Base-by-base conservation (phyloP, 30 jellyfish, hydroid and myxozoan genomes). In the Hydra vulgaris region DNA sequence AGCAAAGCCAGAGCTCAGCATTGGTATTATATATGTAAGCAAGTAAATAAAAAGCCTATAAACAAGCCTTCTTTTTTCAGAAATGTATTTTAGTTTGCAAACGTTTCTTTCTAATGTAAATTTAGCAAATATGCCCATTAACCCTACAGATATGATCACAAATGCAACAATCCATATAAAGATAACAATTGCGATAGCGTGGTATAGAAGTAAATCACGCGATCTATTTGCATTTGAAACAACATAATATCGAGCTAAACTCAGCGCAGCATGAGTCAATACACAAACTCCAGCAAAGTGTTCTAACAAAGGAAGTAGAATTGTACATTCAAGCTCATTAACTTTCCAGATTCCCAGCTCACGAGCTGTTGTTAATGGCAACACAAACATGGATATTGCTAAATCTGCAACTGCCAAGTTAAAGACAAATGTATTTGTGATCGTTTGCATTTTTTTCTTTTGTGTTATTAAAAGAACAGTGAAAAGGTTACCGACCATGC, bases 221-320 rank as follows among this genome's bases (percentile, higher is more conserved):
- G 88, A 74, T 25, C 73, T 53, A 87, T 83, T 79, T 24, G 94
- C 95, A 74, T 81, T 79, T 40, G 53, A 71, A 21, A 88, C 88
- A 17, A 84, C 79, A 66, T 61, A 74, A 82, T 71, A 84, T 16
- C 96, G 90, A 21, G 74, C 80, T 40, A 88, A 24, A 53, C 91
- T 90, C 40, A 88, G 68, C 1, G 95, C 87, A n/a, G 96, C 77
- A 71, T 88, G 96, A 20, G 96, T 88, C 74, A 88, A 70, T 12
- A 88, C 95, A 1, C 95, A 88, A 7, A 88, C 96, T 25, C 96
- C 96, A 20, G 88, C 96, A 73, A 88, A 79, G 69, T 83, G 79
- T 70, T 88, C 96, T 15, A 89, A 87, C 18, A 88, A 66, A 74
- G 91, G 88, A 15, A 84, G 80, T 4, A 88, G 74, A 54, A 76